A percentile compares a stretch with the other conserved stretches of the same genome.
phyloP scores from a whole-genome alignment of 37 sponge, comb jelly and placozoan genomes.

The Lycopodina hypogea region DNA sequence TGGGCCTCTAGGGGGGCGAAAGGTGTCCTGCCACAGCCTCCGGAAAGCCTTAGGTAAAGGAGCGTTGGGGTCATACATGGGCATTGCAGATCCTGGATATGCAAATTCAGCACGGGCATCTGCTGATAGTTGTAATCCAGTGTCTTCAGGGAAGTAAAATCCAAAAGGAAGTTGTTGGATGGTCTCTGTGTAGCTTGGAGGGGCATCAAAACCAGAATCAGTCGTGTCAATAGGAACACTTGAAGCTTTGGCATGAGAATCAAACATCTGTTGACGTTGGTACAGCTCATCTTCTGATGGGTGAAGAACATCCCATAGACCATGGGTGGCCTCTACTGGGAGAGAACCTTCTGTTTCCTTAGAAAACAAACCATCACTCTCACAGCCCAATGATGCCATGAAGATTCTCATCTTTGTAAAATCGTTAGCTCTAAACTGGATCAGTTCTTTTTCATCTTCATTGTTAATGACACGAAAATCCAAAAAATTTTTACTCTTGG shows the following conservation, averaged over 20 bases:
- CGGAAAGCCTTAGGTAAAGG: slow-evolving; percentile 47
- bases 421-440: slow-evolving; percentile 47
- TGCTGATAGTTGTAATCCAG: slow-evolving; percentile 31
- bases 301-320: slow-evolving; percentile 65
- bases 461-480: slow-evolving; percentile 48
- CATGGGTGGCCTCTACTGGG: slow-evolving; percentile 64
- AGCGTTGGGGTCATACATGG: slow-evolving; percentile 54
- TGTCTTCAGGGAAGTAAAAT: slow-evolving; percentile 68
- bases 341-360: slow-evolving; percentile 23
- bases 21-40: slow-evolving; percentile 75
- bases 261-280: slow-evolving; percentile 45
- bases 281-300: slow-evolving; percentile 63
- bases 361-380: slow-evolving; percentile 46
- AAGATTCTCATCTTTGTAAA: slow-evolving; percentile 53
- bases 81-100: slow-evolving; percentile 54
- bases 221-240: not conserved
- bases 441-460: slow-evolving; percentile 27
- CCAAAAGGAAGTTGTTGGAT: slow-evolving; percentile 59
- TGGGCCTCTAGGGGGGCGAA: slow-evolving; percentile 74
- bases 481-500: slow-evolving; percentile 49
- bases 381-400: slow-evolving; percentile 66
- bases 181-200: slow-evolving; percentile 52
- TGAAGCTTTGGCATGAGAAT: slow-evolving; percentile 19
- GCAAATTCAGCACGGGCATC: slow-evolving; percentile 19
- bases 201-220: slow-evolving; percentile 31